These are phyloP conservation scores for Enteromius mattozi DNA, from an alignment of 2,797 vertebrate genomes.

Conservation along the genomic window DNA sequence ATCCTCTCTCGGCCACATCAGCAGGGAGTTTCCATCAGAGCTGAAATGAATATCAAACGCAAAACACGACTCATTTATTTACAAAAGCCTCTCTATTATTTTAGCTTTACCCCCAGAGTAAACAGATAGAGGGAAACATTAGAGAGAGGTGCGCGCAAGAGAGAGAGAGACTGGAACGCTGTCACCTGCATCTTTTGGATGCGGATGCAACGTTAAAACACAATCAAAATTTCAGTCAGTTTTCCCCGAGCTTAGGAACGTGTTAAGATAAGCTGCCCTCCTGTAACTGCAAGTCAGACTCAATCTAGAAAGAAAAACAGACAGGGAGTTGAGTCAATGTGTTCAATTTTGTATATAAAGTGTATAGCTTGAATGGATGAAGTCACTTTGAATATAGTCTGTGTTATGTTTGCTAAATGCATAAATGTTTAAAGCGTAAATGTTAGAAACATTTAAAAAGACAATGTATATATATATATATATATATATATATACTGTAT, in stretches of 20 bases:
- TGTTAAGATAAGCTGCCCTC: background rate
- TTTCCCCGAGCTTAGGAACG: slow-evolving; percentile 16
- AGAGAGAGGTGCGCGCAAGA: background rate
- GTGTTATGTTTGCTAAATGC: background rate
- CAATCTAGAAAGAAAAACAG: background rate
- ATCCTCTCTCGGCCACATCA: slow-evolving; percentile 6
- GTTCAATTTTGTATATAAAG: background rate
- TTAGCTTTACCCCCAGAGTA: slow-evolving; percentile 34
- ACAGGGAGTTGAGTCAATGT: background rate
- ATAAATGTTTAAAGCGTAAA: background rate
- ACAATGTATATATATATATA: too few relatives aligned
- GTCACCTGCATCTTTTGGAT: slow-evolving; percentile 28
- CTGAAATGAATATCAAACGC: slow-evolving; percentile 40
- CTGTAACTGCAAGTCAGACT: background rate
- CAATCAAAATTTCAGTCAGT: slow-evolving; percentile 29
- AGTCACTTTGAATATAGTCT: background rate
- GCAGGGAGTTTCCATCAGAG: slow-evolving; percentile 2
- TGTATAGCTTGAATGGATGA: background rate
- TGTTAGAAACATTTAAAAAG: too few relatives aligned
- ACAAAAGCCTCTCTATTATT: slow-evolving; percentile 42
- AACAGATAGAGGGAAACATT: slow-evolving; percentile 17
- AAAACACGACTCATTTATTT: slow-evolving; percentile 31
- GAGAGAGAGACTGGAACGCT: background rate
- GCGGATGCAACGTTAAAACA: slow-evolving; percentile 12
- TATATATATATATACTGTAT: too few relatives aligned